Conservation (phyloP, 2,797 vertebrate species). For the Rhabdomys pumilio region DNA sequence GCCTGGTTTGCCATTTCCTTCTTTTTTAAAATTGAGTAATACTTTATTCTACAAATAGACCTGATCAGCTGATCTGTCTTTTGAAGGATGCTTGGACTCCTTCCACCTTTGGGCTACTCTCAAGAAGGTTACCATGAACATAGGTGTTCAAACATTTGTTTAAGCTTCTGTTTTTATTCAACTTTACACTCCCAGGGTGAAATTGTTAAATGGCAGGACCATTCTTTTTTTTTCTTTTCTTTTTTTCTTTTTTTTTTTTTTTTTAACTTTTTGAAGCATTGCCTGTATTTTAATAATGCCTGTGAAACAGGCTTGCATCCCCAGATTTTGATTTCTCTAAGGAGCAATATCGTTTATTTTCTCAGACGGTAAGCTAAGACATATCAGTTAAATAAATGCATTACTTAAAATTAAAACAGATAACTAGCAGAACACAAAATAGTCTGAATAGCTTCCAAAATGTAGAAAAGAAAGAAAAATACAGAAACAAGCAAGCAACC, state of each 20-base stretch:
- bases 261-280: not conserved
- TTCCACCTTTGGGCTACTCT: not conserved
- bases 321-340: constrained; percentile 17
- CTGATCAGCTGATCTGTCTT: not conserved
- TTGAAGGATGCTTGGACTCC: not conserved
- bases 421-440: constrained; percentile 58
- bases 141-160: not conserved
- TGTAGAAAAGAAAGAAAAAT: constrained; percentile 4
- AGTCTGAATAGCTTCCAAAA: constrained; percentile 29
- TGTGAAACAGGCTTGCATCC: not conserved
- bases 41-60: not conserved
- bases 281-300: not conserved
- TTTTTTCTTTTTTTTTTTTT: not conserved
- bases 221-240: not conserved
- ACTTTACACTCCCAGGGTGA: not conserved
- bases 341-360: constrained; percentile 5
- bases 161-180: not conserved
- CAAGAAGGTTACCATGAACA: not conserved
- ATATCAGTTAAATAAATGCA: not conserved
- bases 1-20: not conserved
- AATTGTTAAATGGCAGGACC: not conserved
- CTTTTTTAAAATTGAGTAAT: not conserved
- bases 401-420: constrained; percentile 48
- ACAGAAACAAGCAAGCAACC: not conserved
- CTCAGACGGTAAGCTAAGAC: constrained; percentile 41